phyloP scores from a whole-genome alignment of 2,113 vertebrate species.

The Hyperopisus bebe region DNA sequence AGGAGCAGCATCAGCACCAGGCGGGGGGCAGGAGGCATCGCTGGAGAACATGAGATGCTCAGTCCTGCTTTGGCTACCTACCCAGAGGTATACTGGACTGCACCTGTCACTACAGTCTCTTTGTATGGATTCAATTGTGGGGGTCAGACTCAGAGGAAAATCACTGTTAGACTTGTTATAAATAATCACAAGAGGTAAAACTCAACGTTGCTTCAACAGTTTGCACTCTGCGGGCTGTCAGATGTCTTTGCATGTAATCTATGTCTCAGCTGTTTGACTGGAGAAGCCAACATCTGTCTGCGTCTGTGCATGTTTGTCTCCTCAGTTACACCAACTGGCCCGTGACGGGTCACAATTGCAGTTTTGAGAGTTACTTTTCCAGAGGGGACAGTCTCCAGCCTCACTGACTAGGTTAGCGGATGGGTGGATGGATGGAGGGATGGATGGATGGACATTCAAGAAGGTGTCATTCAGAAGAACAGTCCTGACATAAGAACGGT shows the following conservation, averaged over 20 bases:
- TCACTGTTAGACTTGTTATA: background rate
- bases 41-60: background rate
- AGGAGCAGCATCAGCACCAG: background rate
- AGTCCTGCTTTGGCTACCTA: background rate
- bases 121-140: background rate
- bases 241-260: background rate
- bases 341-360: background rate
- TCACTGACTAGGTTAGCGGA: background rate
- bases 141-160: background rate
- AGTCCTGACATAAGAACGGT: background rate
- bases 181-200: background rate
- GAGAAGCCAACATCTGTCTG: background rate
- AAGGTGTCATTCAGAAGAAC: background rate
- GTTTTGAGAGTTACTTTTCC: background rate
- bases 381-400: background rate
- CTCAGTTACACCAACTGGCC: background rate
- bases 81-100: background rate
- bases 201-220: background rate
- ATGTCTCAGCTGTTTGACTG: background rate
- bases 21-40: background rate
- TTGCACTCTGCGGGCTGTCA: background rate
- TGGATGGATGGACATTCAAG: background rate
- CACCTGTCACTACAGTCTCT: background rate
- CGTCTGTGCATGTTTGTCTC: background rate
- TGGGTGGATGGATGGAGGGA: background rate